A percentile compares a stretch with the other conserved stretches of the same genome.
Evolutionary conservation across 2,797 vertebrate genomes (phyloP).

Genomic region (Chiloscyllium punctatum): DNA sequence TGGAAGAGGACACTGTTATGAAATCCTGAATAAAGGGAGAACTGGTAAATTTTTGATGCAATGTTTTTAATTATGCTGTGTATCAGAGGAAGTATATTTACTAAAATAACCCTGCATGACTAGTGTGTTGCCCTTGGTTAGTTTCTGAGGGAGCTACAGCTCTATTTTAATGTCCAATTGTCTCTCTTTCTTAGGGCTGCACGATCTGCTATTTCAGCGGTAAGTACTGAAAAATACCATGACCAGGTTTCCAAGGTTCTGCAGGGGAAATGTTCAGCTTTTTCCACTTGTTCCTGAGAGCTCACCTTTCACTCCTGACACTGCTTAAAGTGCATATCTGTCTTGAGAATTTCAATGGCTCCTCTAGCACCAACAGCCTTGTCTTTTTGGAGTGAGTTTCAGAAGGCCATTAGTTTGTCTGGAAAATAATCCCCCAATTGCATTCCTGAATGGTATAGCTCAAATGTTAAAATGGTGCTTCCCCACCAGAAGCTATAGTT

Average conservation of each 20-base stretch:
- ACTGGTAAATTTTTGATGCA: not conserved
- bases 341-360: not conserved
- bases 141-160: not conserved
- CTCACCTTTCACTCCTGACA: not conserved
- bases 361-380: not conserved
- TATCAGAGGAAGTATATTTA: not conserved
- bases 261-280: no score
- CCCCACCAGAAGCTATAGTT: not conserved
- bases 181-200: not conserved
- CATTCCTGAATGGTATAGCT: not conserved
- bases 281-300: no score
- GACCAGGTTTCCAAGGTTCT: not conserved
- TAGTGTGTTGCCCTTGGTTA: not conserved
- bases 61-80: not conserved
- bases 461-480: not conserved
- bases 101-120: not conserved
- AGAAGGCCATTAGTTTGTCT: not conserved
- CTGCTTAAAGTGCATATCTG: not conserved
- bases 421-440: not conserved
- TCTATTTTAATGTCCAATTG: not conserved
- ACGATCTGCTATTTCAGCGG: conserved; percentile 18
- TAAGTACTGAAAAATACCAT: not conserved
- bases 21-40: not conserved
- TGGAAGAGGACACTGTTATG: not conserved
- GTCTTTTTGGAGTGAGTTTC: not conserved